These are phyloP conservation scores for Muscidifurax raptorellus DNA, from an alignment of 1,140 invertebrate genomes.

Conservation along the genomic window DNA sequence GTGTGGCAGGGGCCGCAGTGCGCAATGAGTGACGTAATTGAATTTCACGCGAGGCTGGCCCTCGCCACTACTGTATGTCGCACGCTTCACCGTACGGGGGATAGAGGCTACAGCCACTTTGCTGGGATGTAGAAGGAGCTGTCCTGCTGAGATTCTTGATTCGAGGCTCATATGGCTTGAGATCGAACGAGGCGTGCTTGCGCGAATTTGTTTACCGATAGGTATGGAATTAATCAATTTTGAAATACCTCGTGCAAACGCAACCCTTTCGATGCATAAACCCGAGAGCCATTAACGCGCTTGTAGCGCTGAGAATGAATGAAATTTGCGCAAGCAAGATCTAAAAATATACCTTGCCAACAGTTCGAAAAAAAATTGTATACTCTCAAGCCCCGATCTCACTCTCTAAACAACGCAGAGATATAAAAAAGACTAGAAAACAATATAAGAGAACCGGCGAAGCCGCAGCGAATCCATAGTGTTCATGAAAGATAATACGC, in stretches of 20 bases:
- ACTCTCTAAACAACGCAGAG: background rate
- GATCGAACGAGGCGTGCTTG: background rate
- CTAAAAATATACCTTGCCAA: background rate
- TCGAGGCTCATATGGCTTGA: no score
- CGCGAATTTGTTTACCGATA: no score
- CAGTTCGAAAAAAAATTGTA: background rate
- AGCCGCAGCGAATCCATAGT: slow-evolving; percentile 25
- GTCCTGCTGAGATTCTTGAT: background rate
- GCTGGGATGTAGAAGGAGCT: background rate
- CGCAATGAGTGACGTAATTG: slow-evolving; percentile 72
- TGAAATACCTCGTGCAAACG: no score
- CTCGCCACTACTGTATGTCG: slow-evolving; percentile 21
- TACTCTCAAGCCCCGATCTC: background rate
- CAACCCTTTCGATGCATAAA: no score
- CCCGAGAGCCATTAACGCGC: background rate
- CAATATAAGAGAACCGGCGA: background rate
- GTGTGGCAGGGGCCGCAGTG: slow-evolving; percentile 58
- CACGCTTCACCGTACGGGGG: background rate
- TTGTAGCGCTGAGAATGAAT: background rate
- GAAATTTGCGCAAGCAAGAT: background rate
- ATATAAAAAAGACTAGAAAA: background rate
- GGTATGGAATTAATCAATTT: no score
- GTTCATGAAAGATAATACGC: slow-evolving; percentile 11
- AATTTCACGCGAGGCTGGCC: slow-evolving; percentile 70
- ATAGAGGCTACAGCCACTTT: slow-evolving; percentile 10